Conservation (phyloP, 1,140 invertebrate species). For the Camponotus pennsylvanicus region DNA sequence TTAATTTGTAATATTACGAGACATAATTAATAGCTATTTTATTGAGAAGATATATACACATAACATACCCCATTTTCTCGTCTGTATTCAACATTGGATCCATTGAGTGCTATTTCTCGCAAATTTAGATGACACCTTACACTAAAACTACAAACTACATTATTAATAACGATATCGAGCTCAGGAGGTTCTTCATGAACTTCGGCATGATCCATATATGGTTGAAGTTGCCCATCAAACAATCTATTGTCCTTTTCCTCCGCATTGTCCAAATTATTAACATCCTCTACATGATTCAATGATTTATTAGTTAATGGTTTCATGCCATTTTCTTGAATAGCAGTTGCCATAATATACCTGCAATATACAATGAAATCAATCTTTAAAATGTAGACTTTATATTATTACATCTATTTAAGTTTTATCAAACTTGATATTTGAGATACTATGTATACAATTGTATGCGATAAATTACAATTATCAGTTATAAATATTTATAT, state of each 20-base stretch:
- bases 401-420: neutral
- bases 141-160: slow-evolving; percentile 99
- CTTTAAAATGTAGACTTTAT: neutral
- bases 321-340: slow-evolving; percentile 91
- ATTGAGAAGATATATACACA: neutral
- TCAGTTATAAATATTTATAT: neutral
- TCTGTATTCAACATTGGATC: slow-evolving; percentile 97
- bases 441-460: neutral
- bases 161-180: slow-evolving; percentile 98
- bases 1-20: neutral
- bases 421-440: neutral
- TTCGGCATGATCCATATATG: slow-evolving; percentile 71
- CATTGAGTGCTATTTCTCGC: slow-evolving; percentile 96
- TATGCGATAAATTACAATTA: neutral
- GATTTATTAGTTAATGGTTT: slow-evolving; percentile 88
- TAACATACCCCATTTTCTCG: slow-evolving; percentile 94
- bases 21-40: neutral
- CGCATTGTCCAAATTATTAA: slow-evolving; percentile 83
- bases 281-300: slow-evolving; percentile 86
- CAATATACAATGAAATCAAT: slow-evolving; percentile 54
- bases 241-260: slow-evolving; percentile 78
- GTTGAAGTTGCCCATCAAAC: slow-evolving; percentile 74
- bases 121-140: slow-evolving; percentile 99
- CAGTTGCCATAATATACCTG: slow-evolving; percentile 89
- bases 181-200: slow-evolving; percentile 88